Evolutionary conservation across 2,888 invertebrate species (phyloP).

Genomic region (Sthenelais limicola): DNA sequence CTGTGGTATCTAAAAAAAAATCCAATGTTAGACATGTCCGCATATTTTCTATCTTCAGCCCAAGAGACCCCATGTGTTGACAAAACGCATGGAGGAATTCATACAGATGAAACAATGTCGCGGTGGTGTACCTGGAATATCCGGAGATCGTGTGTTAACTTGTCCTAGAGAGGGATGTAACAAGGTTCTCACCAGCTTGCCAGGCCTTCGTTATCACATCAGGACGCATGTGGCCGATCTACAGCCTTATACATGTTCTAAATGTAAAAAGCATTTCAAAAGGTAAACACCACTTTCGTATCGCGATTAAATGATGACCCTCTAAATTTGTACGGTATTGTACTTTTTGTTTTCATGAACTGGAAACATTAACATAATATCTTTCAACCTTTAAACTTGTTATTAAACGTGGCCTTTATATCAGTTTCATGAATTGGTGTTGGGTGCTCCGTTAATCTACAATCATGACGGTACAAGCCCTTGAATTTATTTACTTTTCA

Average conservation of each 20-base stretch:
- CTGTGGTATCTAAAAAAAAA: too few species aligned
- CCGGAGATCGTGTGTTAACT: conserved; percentile 54
- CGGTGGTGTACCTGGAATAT: conserved; percentile 50
- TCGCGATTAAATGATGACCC: too few species aligned
- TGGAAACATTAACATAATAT: too few species aligned
- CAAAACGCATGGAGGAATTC: conserved; percentile 68
- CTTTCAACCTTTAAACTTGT: too few species aligned
- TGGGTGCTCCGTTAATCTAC: too few species aligned
- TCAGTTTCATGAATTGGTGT: too few species aligned
- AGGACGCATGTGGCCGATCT: conserved; percentile 55
- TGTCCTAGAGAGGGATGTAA: conserved; percentile 61
- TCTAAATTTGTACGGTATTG: too few species aligned
- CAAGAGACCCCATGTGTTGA: conserved; percentile 60
- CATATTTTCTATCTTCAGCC: too few species aligned
- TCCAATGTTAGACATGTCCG: too few species aligned
- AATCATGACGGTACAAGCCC: neutral
- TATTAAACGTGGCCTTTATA: too few species aligned
- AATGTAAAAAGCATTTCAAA: conserved; percentile 63
- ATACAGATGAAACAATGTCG: conserved; percentile 54
- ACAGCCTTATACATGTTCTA: conserved; percentile 59
- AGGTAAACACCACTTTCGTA: too few species aligned
- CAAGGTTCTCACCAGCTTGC: conserved; percentile 62
- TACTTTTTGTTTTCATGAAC: too few species aligned
- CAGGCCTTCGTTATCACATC: conserved; percentile 65
- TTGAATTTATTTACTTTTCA: conserved; percentile 49